These are phyloP conservation scores for Leptinotarsa texana DNA, from an alignment of 1,140 invertebrate species.

Conservation along the genomic window DNA sequence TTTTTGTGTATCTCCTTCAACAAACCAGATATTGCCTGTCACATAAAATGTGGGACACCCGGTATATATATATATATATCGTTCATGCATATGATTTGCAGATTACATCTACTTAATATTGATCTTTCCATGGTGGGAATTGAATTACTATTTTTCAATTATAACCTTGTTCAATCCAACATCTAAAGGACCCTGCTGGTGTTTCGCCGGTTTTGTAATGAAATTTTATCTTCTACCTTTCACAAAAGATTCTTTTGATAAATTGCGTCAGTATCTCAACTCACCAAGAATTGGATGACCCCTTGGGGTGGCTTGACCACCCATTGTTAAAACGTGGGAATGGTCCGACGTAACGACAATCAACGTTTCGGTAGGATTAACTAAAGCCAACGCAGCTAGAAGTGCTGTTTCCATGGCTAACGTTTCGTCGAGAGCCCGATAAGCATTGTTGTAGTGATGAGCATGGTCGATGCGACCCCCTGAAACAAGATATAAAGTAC, in stretches of 20 bases:
- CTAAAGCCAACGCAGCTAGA: constrained; percentile 67
- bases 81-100: no score
- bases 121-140: not conserved
- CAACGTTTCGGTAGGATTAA: constrained; percentile 73
- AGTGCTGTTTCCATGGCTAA: constrained; percentile 76
- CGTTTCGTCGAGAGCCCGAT: constrained; percentile 77
- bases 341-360: constrained; percentile 82
- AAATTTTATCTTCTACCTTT: not conserved
- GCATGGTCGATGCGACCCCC: constrained; percentile 84
- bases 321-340: constrained; percentile 79
- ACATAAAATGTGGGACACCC: no score
- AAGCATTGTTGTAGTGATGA: constrained; percentile 80
- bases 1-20: no score
- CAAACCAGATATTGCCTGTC: no score
- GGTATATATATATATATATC: no score
- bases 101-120: not conserved
- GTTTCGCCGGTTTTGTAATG: not conserved
- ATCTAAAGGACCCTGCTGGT: not conserved
- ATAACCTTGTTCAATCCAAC: no score
- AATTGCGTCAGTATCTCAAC: constrained; percentile 19
- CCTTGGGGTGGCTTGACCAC: constrained; percentile 67
- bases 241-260: not conserved
- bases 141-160: not conserved
- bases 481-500: constrained; percentile 47
- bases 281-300: constrained; percentile 68